These are phyloP conservation scores for Macropodus opercularis DNA, from an alignment of 2,797 vertebrate genomes.

Conservation along the genomic window DNA sequence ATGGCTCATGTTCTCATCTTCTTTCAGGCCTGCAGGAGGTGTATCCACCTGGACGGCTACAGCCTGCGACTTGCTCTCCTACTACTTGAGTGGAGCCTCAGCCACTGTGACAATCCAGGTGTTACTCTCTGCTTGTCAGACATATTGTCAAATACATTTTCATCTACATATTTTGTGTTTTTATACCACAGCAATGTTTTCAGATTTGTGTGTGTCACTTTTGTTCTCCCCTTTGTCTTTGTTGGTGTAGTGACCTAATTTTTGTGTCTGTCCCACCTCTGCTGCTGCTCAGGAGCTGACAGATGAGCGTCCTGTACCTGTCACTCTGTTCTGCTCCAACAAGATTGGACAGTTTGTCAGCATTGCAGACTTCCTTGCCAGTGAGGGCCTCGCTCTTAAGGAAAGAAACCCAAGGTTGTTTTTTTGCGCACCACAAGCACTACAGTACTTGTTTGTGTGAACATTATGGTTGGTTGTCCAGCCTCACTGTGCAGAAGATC, in stretches of 20 bases:
- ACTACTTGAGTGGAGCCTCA: conserved; percentile 82
- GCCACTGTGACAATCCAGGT: conserved; percentile 87
- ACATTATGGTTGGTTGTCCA: not conserved
- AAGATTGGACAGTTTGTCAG: conserved; percentile 80
- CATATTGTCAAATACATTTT: too few relatives aligned
- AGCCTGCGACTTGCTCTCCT: conserved; percentile 87
- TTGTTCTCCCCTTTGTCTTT: not conserved
- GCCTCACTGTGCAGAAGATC: too few relatives aligned
- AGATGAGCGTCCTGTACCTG: conserved; percentile 77
- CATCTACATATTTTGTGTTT: too few relatives aligned
- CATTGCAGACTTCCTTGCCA: conserved; percentile 87
- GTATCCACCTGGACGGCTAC: conserved; percentile 90
- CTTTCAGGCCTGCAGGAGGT: conserved; percentile 89
- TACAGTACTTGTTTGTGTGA: not conserved
- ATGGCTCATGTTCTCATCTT: not conserved
- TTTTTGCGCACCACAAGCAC: not conserved
- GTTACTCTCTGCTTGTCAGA: not conserved
- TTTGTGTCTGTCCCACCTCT: not conserved
- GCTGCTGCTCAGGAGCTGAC: conserved; percentile 76
- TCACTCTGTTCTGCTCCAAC: conserved; percentile 84
- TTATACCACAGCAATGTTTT: not conserved
- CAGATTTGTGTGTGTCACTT: not conserved
- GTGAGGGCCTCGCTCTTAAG: conserved; percentile 89
- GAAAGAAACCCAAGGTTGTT: conserved; percentile 78
- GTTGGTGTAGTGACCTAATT: not conserved